Percentiles rank a stretch among this genome's conserved stretches.
Evolutionary conservation across 2,888 invertebrate species (phyloP).

Genomic region (Loripinus fragilis): DNA sequence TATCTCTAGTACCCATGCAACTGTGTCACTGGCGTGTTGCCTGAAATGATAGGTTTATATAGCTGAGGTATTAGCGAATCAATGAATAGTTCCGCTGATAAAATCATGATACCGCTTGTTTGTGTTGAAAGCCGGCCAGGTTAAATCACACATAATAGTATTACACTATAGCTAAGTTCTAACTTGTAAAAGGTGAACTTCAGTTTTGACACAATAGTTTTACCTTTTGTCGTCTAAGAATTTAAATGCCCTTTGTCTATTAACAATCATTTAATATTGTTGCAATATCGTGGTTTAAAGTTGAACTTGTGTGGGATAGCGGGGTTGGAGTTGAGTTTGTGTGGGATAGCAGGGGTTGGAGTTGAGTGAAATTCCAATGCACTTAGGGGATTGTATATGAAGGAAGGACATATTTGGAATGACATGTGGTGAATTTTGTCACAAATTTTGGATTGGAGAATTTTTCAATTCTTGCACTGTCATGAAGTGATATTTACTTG

Average conservation of each 20-base stretch:
- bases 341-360: not conserved
- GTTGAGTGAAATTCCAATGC: conserved; percentile 7
- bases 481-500: conserved; percentile 58
- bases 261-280: conserved; percentile 6
- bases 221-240: conserved; percentile 4
- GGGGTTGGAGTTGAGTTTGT: conserved; percentile 1
- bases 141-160: conserved; percentile 23
- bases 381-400: conserved; percentile 2
- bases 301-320: not conserved
- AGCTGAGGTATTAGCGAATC: conserved; percentile 43
- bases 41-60: conserved; percentile 40
- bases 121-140: conserved; percentile 21
- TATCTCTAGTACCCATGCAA: not conserved
- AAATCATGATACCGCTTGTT: conserved; percentile 23
- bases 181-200: conserved; percentile 12
- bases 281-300: not conserved
- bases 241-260: conserved; percentile 8
- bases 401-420: conserved; percentile 9
- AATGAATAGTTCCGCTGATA: conserved; percentile 21
- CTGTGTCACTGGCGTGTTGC: conserved; percentile 33
- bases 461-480: conserved; percentile 43
- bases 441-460: conserved; percentile 6
- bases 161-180: conserved; percentile 8
- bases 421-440: conserved; percentile 4
- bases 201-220: not conserved